These are phyloP conservation scores for Zalophus californianus DNA, from an alignment of 2,797 vertebrate species.

Conservation along the genomic window DNA sequence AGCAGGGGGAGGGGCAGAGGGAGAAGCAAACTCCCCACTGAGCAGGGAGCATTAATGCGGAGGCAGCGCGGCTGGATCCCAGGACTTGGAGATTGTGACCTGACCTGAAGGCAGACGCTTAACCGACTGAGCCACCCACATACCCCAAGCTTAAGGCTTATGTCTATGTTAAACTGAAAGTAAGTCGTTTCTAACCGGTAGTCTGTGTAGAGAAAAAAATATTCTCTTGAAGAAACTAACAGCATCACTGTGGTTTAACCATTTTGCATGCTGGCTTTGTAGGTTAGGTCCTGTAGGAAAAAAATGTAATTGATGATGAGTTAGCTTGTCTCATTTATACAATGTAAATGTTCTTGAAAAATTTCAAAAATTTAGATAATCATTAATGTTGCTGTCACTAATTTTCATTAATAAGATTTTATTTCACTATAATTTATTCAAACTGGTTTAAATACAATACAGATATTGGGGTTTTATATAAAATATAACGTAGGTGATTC, in stretches of 20 bases:
- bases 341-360: conserved; percentile 16
- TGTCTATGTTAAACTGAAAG: neutral
- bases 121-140: no score
- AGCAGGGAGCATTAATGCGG: no score
- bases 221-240: neutral
- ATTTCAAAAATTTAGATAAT: conserved; percentile 14
- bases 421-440: conserved; percentile 7
- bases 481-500: conserved; percentile 15
- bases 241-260: neutral
- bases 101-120: neutral
- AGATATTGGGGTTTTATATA: neutral
- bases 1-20: no score
- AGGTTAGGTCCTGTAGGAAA: neutral
- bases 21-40: no score
- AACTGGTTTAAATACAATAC: neutral
- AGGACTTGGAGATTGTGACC: neutral
- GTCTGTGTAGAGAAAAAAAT: neutral
- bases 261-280: neutral
- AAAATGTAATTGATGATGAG: neutral
- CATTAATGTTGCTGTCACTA: neutral
- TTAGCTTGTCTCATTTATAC: neutral
- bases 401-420: conserved; percentile 19
- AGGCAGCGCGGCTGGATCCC: no score
- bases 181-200: neutral
- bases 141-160: neutral